A percentile compares a stretch with the other conserved stretches of the same genome.
These are phyloP conservation scores for Carcharodon carcharias DNA, from an alignment of 2,797 vertebrate species.

Conservation along the genomic window DNA sequence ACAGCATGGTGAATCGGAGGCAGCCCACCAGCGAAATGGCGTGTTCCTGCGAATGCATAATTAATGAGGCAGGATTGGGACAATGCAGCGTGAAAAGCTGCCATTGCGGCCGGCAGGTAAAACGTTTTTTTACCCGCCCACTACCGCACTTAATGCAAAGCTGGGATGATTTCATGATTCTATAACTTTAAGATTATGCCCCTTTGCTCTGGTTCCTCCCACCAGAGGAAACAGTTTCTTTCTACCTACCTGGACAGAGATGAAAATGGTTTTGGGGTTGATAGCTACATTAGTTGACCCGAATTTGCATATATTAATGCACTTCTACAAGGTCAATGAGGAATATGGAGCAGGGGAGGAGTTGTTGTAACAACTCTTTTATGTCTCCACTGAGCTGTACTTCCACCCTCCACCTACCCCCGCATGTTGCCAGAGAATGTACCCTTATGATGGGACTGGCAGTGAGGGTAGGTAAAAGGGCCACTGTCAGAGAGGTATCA, in stretches of 20 bases:
- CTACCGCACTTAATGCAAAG: too few species aligned
- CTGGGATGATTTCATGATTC: too few species aligned
- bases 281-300: neutral
- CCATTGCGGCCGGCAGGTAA: too few species aligned
- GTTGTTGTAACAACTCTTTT: neutral
- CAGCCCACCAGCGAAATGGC: too few species aligned
- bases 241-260: neutral
- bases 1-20: too few species aligned
- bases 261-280: neutral
- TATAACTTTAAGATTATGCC: neutral
- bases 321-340: neutral
- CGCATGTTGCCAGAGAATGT: neutral
- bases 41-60: too few species aligned
- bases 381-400: neutral
- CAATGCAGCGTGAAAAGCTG: too few species aligned
- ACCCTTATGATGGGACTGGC: neutral
- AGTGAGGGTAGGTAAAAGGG: neutral
- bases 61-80: too few species aligned
- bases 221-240: neutral
- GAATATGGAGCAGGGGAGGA: neutral
- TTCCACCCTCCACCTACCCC: too few species aligned
- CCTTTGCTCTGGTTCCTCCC: neutral
- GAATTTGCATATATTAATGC: neutral
- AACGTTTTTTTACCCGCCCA: too few species aligned
- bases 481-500: neutral